Evolutionary conservation across 2,888 invertebrate species (phyloP), one percentile per base, ranked within the genome.

Genomic region (Orthonevra nobilis): DNA sequence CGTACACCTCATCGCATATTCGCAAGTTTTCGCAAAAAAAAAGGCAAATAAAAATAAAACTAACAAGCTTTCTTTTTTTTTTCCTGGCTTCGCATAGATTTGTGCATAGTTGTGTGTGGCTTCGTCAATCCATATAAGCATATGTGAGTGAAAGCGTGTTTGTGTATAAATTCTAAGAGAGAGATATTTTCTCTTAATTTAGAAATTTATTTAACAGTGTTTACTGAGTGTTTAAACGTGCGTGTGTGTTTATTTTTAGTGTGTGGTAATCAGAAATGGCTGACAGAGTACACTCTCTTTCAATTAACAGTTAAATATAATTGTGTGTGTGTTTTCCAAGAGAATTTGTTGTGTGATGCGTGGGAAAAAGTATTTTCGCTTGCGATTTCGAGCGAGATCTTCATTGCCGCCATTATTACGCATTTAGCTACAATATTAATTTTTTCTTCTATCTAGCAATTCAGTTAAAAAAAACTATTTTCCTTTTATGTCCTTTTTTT

Each of bases 361-460:
- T 36, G 72, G 63, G 20, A 63, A 48, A 38, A 20, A 32, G 5
- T 40, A 54, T 77, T 52, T 44, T 15, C 46, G 36, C n/a, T n/a
- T n/a, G n/a, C n/a, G n/a, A n/a, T n/a, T n/a, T 42, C 77, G 58
- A 58, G 72, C 72, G 64, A 64, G 64, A 77, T 77, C 77, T 77
- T 52, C 40, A 58, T 34, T 52, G 64, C 28, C 77, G 72, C 77
- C 77, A 77, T 77, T 77, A 72, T 40, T 64, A 73, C 72, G 72
- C 72, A 72, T 54, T 72, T 72, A 23, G 46, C 10, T 61, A 64
- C 20, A 48, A 26, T 56, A 56, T 56, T 26, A 52, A 23, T 17
- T 56, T 48, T 56, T 38, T 12, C 12, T 20, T 2, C 5, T 7
- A 0, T 7, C 6, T 12, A 36, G n/a, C n/a, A n/a, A n/a, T n/a